Conservation (phyloP, 2,113 vertebrate species). For the Rhinopomastus cyanomelas region DNA sequence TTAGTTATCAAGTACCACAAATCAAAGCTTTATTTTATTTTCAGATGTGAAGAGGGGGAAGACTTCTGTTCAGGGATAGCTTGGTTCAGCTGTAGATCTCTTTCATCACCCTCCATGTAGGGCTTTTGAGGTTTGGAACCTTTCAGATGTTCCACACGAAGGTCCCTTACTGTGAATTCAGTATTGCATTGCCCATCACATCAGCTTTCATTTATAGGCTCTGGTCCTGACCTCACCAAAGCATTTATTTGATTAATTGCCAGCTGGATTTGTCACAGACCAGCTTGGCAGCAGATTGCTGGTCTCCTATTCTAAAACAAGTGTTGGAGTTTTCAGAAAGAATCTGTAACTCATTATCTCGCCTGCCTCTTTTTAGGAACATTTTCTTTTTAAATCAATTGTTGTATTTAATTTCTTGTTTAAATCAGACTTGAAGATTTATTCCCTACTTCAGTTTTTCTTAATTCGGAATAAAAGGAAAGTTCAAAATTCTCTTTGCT, state of each 20-base stretch:
- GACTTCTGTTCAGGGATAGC: background rate
- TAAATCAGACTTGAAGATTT: background rate
- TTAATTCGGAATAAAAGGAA: background rate
- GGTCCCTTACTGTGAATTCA: background rate
- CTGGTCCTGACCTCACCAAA: background rate
- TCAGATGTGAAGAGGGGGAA: background rate
- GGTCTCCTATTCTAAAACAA: background rate
- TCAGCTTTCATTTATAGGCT: background rate
- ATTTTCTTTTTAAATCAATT: background rate
- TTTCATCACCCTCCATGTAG: background rate
- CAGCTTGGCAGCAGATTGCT: background rate
- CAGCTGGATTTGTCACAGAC: background rate
- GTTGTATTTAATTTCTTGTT: background rate
- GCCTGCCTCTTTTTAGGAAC: fast-evolving
- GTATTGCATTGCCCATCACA: background rate
- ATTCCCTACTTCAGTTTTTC: background rate
- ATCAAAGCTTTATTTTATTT: background rate
- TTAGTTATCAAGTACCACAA: background rate
- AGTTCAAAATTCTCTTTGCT: background rate
- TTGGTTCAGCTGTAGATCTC: background rate
- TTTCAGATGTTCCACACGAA: background rate
- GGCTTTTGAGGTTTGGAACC: background rate
- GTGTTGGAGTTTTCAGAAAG: background rate
- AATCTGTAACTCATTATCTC: background rate
- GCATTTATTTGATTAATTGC: background rate